Evolutionary conservation across 2,888 invertebrate genomes (phyloP).

Genomic region (Poecilus cupreus): DNA sequence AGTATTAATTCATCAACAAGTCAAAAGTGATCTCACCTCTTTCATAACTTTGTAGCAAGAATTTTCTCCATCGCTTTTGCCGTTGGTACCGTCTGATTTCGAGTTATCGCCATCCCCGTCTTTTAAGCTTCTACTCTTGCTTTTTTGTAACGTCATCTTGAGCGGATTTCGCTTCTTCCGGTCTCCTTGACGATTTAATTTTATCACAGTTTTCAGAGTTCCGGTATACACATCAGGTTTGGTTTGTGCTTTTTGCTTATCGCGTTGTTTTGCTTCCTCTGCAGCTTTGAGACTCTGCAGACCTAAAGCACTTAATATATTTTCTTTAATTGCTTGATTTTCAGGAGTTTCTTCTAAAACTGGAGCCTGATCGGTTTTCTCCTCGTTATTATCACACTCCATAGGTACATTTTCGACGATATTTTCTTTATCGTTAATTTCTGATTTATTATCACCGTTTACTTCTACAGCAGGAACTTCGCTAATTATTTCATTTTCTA

Average conservation of each 20-base stretch:
- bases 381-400: neutral
- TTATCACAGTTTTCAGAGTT: conserved; percentile 89
- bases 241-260: conserved; percentile 64
- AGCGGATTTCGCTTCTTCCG: conserved; percentile 83
- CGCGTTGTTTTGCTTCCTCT: conserved; percentile 76
- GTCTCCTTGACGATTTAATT: conserved; percentile 77
- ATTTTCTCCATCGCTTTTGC: conserved; percentile 68
- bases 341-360: conserved; percentile 66
- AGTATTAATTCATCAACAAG: conserved; percentile 11
- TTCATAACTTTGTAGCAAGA: conserved; percentile 83
- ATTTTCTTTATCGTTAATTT: conserved; percentile 35
- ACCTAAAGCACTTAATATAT: conserved; percentile 83
- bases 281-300: conserved; percentile 84
- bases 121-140: conserved; percentile 78
- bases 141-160: conserved; percentile 87
- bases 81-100: conserved; percentile 68
- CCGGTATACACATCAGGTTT: conserved; percentile 79
- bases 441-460: conserved; percentile 20
- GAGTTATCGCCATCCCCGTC: conserved; percentile 73
- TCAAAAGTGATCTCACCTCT: conserved; percentile 73
- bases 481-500: no score
- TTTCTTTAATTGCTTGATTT: conserved; percentile 76
- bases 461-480: conserved; percentile 40
- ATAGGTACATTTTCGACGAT: conserved; percentile 42
- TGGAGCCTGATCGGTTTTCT: conserved; percentile 46